Conservation (phyloP, 2,113 vertebrate species). For the Ophthalmolycus amberensis region DNA sequence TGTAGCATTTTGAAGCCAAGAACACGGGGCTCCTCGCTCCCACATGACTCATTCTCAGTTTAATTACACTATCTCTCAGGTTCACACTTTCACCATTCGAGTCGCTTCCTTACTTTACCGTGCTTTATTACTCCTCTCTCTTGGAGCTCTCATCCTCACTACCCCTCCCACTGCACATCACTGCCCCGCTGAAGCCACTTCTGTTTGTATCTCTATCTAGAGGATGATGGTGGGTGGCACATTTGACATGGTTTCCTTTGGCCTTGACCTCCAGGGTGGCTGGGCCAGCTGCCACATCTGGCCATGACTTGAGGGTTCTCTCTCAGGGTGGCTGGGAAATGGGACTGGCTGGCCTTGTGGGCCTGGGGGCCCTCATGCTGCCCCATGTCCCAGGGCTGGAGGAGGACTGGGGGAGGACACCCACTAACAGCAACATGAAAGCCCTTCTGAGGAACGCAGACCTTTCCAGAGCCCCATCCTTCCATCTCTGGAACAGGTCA, state of each 20-base stretch:
- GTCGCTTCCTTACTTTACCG: constrained; percentile 4
- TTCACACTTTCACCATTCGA: constrained; percentile 44
- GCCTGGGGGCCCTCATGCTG: constrained; percentile 64
- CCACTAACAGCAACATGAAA: constrained; percentile 77
- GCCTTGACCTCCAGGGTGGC: constrained; percentile 83
- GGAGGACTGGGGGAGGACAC: constrained; percentile 65
- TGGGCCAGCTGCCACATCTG: constrained; percentile 84
- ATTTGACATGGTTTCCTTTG: constrained; percentile 83
- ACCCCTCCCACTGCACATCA: constrained; percentile 22
- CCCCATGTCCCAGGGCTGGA: constrained; percentile 62
- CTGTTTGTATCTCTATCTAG: constrained; percentile 68
- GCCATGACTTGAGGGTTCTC: constrained; percentile 74
- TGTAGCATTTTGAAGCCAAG: constrained; percentile 49
- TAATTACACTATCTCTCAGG: constrained; percentile 54
- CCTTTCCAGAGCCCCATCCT: constrained; percentile 69
- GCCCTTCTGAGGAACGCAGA: constrained; percentile 66
- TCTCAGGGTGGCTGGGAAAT: constrained; percentile 78
- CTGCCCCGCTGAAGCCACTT: constrained; percentile 44
- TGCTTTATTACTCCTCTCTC: constrained; percentile 37
- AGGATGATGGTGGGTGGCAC: constrained; percentile 82
- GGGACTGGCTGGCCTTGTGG: constrained; percentile 72
- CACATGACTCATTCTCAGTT: constrained; percentile 37
- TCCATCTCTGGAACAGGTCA: constrained; percentile 67
- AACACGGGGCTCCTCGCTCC: constrained; percentile 36
- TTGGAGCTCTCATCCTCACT: constrained; percentile 12